phyloP scores from a whole-genome alignment of 2,888 invertebrate genomes.

The Mylabris sibirica region DNA sequence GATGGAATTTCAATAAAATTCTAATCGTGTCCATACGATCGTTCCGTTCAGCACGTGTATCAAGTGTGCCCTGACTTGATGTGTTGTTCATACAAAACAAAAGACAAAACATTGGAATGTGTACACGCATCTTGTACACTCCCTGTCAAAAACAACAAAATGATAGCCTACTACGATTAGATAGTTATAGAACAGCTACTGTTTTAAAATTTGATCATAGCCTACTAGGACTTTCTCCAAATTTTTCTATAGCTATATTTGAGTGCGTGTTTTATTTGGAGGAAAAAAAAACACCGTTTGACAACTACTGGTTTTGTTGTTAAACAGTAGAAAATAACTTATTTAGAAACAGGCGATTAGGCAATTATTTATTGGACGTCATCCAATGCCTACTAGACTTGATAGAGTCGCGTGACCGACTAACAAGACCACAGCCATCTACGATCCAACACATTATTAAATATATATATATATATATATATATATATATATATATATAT shows the following conservation, averaged over 20 bases:
- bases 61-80: conserved; percentile 49
- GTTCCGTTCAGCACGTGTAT: conserved; percentile 48
- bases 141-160: conserved; percentile 26
- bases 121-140: conserved; percentile 34
- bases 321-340: conserved; percentile 44
- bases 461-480: no score
- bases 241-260: neutral
- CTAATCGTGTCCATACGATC: conserved; percentile 47
- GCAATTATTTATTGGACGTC: conserved; percentile 34
- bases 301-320: conserved; percentile 26
- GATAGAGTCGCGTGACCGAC: conserved; percentile 54
- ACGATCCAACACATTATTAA: neutral
- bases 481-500: no score
- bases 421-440: conserved; percentile 64
- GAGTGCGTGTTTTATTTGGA: no score
- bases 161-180: neutral
- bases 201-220: neutral
- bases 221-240: neutral
- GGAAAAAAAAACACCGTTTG: neutral
- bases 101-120: conserved; percentile 41
- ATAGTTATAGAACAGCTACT: neutral
- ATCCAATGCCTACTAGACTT: neutral
- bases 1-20: conserved; percentile 31
- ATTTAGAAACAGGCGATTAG: conserved; percentile 39
- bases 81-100: conserved; percentile 3